These are phyloP conservation scores for Tethea ocularis DNA, from an alignment of 2,888 invertebrate species.

Conservation along the genomic window DNA sequence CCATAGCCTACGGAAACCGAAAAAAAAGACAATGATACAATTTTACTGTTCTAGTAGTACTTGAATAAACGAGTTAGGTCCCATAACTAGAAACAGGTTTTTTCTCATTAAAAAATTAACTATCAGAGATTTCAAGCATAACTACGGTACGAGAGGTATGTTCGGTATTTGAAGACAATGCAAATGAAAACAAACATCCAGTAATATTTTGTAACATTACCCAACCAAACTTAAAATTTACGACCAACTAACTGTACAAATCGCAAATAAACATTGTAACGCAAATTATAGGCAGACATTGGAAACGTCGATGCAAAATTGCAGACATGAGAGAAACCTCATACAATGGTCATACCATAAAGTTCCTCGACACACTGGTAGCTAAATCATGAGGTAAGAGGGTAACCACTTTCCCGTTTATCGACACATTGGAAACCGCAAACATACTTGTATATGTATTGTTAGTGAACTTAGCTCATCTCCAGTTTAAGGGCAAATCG, in stretches of 20 bases:
- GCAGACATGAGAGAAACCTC: constrained; percentile 9
- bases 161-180: too few relatives aligned
- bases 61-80: too few relatives aligned
- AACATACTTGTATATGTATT: constrained; percentile 9
- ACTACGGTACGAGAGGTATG: too few relatives aligned
- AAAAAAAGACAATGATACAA: too few relatives aligned
- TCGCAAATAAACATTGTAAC: not conserved
- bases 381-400: constrained; percentile 45
- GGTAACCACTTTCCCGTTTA: constrained; percentile 39
- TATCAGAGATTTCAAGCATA: too few relatives aligned
- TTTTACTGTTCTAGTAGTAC: too few relatives aligned
- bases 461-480: constrained; percentile 1
- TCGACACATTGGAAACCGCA: constrained; percentile 8
- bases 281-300: constrained; percentile 2
- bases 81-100: too few relatives aligned
- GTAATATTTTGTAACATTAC: not conserved
- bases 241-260: not conserved
- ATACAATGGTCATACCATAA: constrained; percentile 26
- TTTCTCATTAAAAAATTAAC: too few relatives aligned
- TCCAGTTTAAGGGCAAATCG: constrained; percentile 2
- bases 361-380: constrained; percentile 41
- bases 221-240: not conserved
- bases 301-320: constrained; percentile 2
- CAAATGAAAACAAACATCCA: not conserved
- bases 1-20: too few relatives aligned